Conservation (phyloP, 92 coral and sea anemone genomes). For the Zoanthus solanderi region DNA sequence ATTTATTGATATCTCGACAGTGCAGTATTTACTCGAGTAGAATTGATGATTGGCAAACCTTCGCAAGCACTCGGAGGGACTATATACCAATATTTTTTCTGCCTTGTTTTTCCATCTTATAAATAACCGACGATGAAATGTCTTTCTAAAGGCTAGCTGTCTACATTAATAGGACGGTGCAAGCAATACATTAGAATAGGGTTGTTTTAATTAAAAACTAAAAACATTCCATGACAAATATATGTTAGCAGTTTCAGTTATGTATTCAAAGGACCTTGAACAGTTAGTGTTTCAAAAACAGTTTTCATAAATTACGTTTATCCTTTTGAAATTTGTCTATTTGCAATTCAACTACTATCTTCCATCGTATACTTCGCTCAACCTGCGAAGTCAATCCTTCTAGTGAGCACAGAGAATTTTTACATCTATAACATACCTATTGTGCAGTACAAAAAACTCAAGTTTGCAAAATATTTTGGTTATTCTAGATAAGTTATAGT, state of each 20-base stretch:
- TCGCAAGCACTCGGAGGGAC: not conserved
- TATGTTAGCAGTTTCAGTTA: too few relatives aligned
- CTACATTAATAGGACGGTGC: not conserved
- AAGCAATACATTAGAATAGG: conserved; percentile 5
- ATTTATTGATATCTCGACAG: conserved; percentile 11
- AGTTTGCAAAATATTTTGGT: too few relatives aligned
- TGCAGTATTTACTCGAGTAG: not conserved
- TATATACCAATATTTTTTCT: not conserved
- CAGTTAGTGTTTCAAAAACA: not conserved
- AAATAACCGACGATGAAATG: too few relatives aligned
- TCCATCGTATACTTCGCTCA: too few relatives aligned
- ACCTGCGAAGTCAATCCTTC: too few relatives aligned
- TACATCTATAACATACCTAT: too few relatives aligned
- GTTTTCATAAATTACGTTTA: not conserved
- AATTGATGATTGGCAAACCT: not conserved
- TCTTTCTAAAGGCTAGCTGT: too few relatives aligned
- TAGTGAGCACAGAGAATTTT: too few relatives aligned
- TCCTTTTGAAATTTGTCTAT: not conserved
- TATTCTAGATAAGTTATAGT: too few relatives aligned
- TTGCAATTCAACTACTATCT: not conserved
- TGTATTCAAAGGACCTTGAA: not conserved
- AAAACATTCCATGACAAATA: conserved; percentile 16
- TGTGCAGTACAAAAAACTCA: too few relatives aligned
- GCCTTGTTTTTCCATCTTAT: not conserved
- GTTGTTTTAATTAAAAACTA: conserved; percentile 34